Conservation (phyloP, 2,888 invertebrate genomes). For the Clusia tigrina region DNA sequence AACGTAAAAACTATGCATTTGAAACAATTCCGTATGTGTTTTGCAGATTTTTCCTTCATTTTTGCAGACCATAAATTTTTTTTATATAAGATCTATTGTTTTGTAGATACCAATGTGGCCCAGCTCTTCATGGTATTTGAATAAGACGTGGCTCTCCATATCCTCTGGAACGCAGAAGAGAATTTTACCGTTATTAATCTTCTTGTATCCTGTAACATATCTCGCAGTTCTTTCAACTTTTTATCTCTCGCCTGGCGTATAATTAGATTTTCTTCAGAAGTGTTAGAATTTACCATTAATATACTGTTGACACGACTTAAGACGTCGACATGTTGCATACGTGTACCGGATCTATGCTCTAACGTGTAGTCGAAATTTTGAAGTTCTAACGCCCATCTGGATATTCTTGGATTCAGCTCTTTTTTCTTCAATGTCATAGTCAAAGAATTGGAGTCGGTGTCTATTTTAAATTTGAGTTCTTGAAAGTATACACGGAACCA, state of each 20-base stretch:
- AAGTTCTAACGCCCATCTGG: not conserved
- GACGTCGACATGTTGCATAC: slow-evolving; percentile 15
- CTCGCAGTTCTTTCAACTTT: not conserved
- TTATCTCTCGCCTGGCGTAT: not conserved
- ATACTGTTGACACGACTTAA: slow-evolving; percentile 11
- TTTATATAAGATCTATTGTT: too few species aligned
- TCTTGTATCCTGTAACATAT: not conserved
- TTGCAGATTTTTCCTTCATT: not conserved
- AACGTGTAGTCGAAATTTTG: not conserved
- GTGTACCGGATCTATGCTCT: not conserved
- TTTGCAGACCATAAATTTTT: too few species aligned
- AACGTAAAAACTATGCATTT: not conserved
- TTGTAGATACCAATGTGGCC: not conserved
- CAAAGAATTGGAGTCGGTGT: too few species aligned
- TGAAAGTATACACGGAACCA: not conserved
- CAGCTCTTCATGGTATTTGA: not conserved
- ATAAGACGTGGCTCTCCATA: not conserved
- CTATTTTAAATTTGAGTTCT: too few species aligned
- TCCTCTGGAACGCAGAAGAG: not conserved
- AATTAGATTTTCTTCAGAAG: slow-evolving; percentile 10
- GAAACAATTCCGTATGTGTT: not conserved
- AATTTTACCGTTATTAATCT: not conserved
- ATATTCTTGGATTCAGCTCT: too few species aligned
- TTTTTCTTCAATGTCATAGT: too few species aligned
- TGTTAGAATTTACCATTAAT: slow-evolving; percentile 1